Percentiles rank a stretch among this genome's conserved stretches.
phyloP scores from a whole-genome alignment of 2,888 invertebrate species.

The Andrena hattorfiana region DNA sequence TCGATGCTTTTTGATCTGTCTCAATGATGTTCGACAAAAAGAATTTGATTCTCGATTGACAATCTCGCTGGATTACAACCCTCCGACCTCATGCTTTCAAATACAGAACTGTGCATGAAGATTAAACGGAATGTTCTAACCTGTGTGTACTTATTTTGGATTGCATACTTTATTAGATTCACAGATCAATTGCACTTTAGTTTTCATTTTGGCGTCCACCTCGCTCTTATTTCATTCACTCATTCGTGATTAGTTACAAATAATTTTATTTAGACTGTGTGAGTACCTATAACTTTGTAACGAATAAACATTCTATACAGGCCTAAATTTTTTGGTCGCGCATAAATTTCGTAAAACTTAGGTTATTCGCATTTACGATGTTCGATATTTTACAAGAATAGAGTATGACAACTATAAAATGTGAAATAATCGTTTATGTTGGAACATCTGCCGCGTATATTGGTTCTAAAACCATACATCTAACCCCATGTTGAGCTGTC shows the following conservation, averaged over 20 bases:
- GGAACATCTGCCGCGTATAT: conserved; percentile 76
- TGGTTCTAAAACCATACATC: conserved; percentile 60
- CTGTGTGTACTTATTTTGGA: neutral
- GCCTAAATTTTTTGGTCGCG: neutral
- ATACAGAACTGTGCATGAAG: neutral
- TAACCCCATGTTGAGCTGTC: conserved; percentile 56
- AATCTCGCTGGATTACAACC: conserved; percentile 29
- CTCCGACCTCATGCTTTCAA: neutral
- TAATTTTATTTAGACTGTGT: neutral
- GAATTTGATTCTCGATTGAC: conserved; percentile 32
- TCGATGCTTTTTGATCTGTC: conserved; percentile 17
- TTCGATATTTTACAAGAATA: neutral
- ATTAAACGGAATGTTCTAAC: neutral
- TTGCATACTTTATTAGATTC: neutral
- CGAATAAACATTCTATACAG: neutral
- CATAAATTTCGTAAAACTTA: conserved; percentile 9
- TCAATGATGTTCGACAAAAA: neutral
- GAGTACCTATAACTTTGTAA: neutral
- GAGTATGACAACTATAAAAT: neutral
- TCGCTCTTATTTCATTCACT: neutral
- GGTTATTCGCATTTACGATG: neutral
- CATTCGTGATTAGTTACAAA: neutral
- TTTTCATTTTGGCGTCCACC: neutral
- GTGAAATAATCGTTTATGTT: conserved; percentile 48
- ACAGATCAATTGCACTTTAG: neutral